Percentiles rank a stretch among this genome's conserved stretches.
phyloP scores from a whole-genome alignment of 2,797 vertebrate genomes.

The Diglossa cyanea region DNA sequence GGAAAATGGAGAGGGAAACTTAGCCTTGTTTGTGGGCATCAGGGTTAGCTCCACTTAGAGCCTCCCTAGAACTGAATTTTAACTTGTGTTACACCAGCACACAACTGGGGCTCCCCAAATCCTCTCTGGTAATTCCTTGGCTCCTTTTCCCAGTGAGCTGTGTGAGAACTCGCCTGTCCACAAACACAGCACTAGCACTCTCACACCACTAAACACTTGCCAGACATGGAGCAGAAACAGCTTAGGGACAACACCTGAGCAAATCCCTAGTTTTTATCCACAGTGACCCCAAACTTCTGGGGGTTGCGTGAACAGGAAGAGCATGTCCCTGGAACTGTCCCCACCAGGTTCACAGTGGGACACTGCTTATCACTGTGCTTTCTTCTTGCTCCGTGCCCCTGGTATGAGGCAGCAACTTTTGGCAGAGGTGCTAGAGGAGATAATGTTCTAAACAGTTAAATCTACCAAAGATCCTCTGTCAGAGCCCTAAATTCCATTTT shows the following conservation, averaged over 20 bases:
- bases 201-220: not conserved
- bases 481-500: conserved; percentile 20
- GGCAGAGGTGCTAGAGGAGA: not conserved
- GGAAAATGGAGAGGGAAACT: not conserved
- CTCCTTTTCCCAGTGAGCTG: not conserved
- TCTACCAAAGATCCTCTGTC: not conserved
- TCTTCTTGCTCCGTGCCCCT: not conserved
- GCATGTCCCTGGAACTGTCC: fast-evolving
- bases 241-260: not conserved
- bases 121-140: not conserved
- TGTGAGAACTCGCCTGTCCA: not conserved
- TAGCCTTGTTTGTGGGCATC: not conserved
- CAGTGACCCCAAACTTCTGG: not conserved
- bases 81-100: not conserved
- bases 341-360: not conserved
- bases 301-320: not conserved
- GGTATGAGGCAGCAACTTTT: not conserved
- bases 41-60: not conserved
- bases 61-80: not conserved
- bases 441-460: not conserved
- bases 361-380: not conserved
- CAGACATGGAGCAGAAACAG: not conserved
- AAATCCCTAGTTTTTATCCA: not conserved
- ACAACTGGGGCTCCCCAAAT: not conserved
- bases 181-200: not conserved